Percentiles rank a stretch among this genome's conserved stretches.
phyloP scores from a whole-genome alignment of 2,888 invertebrate species.

The Galeruca laticollis region DNA sequence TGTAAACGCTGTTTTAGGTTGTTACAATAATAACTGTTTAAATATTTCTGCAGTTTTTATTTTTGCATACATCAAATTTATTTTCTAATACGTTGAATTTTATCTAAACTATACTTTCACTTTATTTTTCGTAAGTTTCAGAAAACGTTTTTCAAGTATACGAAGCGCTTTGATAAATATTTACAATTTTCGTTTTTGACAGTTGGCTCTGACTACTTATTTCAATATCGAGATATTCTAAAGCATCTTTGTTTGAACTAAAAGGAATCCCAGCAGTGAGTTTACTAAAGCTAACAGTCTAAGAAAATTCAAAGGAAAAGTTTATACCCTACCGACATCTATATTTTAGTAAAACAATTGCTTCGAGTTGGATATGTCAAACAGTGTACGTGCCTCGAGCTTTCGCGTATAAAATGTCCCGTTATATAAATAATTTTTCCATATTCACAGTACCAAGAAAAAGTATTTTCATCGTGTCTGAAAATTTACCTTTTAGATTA shows the following conservation, averaged over 20 bases:
- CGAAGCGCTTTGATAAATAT: neutral
- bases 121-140: too few species aligned
- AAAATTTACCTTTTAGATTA: too few species aligned
- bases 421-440: too few species aligned
- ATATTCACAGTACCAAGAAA: too few species aligned
- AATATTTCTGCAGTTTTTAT: too few species aligned
- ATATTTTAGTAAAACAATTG: constrained; percentile 2
- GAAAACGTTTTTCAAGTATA: neutral
- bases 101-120: too few species aligned
- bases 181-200: neutral
- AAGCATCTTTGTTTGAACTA: neutral
- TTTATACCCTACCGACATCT: neutral
- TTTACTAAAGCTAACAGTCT: neutral
- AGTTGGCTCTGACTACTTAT: neutral
- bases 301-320: constrained; percentile 3
- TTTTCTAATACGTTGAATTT: too few species aligned
- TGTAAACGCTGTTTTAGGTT: too few species aligned
- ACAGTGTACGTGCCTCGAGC: neutral
- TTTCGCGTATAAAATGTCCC: too few species aligned
- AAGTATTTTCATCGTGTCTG: too few species aligned
- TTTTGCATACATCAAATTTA: too few species aligned
- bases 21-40: too few species aligned
- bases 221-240: neutral
- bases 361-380: neutral
- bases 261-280: neutral